Evolutionary conservation across 2,113 vertebrate species (phyloP).

Genomic region (Dasyornis broadbenti): DNA sequence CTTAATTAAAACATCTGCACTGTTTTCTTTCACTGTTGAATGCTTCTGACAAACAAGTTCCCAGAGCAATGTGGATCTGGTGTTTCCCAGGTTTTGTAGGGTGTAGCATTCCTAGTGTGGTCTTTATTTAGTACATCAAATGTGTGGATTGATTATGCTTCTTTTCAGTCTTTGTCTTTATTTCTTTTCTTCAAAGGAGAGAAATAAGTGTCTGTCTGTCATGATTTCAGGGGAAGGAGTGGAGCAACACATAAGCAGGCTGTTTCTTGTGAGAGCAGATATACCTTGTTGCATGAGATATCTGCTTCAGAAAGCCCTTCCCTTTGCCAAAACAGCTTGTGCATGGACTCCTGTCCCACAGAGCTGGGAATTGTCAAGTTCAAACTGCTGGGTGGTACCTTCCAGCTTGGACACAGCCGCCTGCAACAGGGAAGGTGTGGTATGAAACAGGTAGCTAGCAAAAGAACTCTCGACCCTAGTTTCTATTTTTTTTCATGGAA

Average conservation of each 20-base stretch:
- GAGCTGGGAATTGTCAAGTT: background rate
- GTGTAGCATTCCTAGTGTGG: background rate
- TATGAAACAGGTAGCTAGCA: background rate
- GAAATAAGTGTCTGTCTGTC: background rate
- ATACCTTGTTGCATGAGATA: background rate
- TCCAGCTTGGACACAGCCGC: background rate
- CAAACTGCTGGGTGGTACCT: background rate
- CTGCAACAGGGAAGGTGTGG: background rate
- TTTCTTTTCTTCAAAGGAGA: background rate
- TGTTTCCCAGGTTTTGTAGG: background rate
- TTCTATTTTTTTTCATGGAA: background rate
- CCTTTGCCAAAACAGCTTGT: background rate
- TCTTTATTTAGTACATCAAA: background rate
- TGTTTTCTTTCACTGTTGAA: background rate
- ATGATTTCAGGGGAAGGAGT: background rate
- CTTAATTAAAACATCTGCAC: constrained; percentile 28
- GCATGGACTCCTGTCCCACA: background rate
- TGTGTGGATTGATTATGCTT: background rate
- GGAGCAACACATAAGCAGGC: background rate
- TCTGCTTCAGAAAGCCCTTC: background rate
- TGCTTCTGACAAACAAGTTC: constrained; percentile 7
- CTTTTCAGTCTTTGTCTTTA: background rate
- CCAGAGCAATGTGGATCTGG: background rate
- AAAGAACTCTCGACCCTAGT: rapidly evolving
- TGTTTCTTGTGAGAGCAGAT: background rate